Evolutionary conservation across 2,113 vertebrate genomes (phyloP), one percentile per base, ranked within the genome.

Genomic region (Lamprologus lemairii): DNA sequence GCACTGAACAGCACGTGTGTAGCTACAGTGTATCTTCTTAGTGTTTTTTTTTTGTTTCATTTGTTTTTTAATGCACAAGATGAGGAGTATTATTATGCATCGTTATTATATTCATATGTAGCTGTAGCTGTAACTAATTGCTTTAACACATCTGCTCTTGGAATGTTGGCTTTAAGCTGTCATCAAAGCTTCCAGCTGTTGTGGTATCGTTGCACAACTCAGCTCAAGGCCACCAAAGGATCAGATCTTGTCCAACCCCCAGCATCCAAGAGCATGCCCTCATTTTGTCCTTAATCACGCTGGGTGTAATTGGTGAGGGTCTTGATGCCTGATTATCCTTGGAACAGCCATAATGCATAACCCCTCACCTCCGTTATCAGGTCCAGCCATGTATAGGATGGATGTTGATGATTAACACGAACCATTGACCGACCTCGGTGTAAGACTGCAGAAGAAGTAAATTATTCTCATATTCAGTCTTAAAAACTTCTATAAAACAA

Each of bases 141-240:
- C 82, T 90, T 87, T 83, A 42, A 73, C 87, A 85, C 86, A 37
- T 91, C 87, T 82, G 60, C 81, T 82, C 54, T 42, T 23, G 45
- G 85, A 86, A 87, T 93, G 91, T 73, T 82, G 81, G 7, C 68
- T 87, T 86, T 83, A 87, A 87, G 83, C 45, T 78, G 3, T 31
- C 85, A 53, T 86, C 85, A 82, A 81, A 80, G 71, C 82, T 75
- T 12, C 82, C 87, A 91, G 91, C 89, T 90, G 93, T 85, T 91
- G 85, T 65, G 40, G 47, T 49, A 23, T 89, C 54, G 65, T 91
- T 84, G 47, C 82, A 65, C 35, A 26, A 3, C 80, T 88, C 84
- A 54, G 33, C 57, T 68, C 54, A 49, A 75, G 68, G 87, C 58
- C 49, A 81, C 82, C 7, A 1, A 84, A 78, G 86, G 88, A 90